phyloP scores from a whole-genome alignment of 1,140 invertebrate genomes.

The Lordiphosa clarofinis region DNA sequence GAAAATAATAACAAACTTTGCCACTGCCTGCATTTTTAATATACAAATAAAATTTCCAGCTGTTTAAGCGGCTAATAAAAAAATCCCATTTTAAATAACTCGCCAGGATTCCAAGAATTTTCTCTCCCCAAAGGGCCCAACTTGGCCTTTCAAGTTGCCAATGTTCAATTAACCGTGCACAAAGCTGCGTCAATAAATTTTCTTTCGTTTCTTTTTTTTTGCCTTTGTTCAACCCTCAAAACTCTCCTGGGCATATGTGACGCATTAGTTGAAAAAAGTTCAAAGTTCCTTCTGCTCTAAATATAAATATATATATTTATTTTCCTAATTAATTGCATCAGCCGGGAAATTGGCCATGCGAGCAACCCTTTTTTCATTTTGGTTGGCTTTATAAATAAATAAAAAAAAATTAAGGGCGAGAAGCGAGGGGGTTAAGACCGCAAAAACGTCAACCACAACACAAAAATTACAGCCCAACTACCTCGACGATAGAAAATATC shows the following conservation, averaged over 20 bases:
- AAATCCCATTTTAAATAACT: constrained; percentile 64
- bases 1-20: constrained; percentile 30
- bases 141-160: constrained; percentile 66
- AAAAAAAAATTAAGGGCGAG: constrained; percentile 21
- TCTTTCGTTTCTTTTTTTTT: constrained; percentile 6
- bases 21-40: constrained; percentile 57
- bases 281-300: constrained; percentile 50
- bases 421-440: constrained; percentile 33
- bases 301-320: constrained; percentile 55
- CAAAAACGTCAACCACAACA: constrained; percentile 72
- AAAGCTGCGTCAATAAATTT: constrained; percentile 64
- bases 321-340: constrained; percentile 73
- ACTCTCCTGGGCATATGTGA: constrained; percentile 47
- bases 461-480: constrained; percentile 43
- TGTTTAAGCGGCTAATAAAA: constrained; percentile 61
- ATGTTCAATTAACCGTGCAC: constrained; percentile 73
- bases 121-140: neutral
- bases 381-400: constrained; percentile 53
- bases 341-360: constrained; percentile 36
- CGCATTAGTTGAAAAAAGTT: constrained; percentile 49
- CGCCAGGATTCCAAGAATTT: constrained; percentile 39
- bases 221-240: constrained; percentile 36
- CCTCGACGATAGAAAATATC: constrained; percentile 61
- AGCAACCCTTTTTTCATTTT: constrained; percentile 51
- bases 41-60: constrained; percentile 61